Evolutionary conservation across 2,797 vertebrate species (phyloP).

Genomic region (Lacerta viridis): DNA sequence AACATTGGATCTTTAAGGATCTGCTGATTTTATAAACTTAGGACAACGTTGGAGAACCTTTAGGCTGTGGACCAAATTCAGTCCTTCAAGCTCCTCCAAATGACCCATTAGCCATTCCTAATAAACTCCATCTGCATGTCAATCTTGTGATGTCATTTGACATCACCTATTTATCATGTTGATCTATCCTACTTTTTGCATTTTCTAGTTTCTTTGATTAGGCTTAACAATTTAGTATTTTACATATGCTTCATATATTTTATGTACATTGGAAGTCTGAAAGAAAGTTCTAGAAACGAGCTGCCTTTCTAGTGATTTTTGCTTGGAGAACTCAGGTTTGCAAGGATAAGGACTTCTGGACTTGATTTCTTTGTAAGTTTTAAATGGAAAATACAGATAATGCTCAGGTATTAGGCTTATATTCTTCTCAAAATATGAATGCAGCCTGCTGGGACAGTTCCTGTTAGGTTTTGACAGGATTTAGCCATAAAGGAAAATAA

Average conservation of each 20-base stretch:
- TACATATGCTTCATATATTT: neutral
- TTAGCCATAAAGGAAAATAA: conserved; percentile 52
- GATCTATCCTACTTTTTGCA: too few species aligned
- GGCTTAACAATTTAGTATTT: too few species aligned
- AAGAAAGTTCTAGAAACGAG: neutral
- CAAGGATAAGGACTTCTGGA: conserved; percentile 24
- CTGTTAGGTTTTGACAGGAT: conserved; percentile 30
- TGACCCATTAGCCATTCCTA: too few species aligned
- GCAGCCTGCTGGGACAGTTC: neutral
- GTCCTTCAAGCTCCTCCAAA: too few species aligned
- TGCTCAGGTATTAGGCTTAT: neutral
- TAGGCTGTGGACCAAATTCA: neutral
- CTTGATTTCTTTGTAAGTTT: conserved; percentile 36
- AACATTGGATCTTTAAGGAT: neutral
- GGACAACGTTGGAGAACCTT: neutral
- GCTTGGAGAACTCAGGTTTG: neutral
- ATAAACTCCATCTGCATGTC: too few species aligned
- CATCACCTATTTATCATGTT: too few species aligned
- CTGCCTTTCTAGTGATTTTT: conserved; percentile 36
- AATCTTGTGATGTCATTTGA: too few species aligned
- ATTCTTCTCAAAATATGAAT: neutral
- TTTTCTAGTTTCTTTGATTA: too few species aligned
- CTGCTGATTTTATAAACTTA: neutral
- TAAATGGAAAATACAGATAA: neutral
- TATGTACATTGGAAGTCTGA: too few species aligned